Conservation (phyloP, 2,888 invertebrate species). For the Atrina japonica region DNA sequence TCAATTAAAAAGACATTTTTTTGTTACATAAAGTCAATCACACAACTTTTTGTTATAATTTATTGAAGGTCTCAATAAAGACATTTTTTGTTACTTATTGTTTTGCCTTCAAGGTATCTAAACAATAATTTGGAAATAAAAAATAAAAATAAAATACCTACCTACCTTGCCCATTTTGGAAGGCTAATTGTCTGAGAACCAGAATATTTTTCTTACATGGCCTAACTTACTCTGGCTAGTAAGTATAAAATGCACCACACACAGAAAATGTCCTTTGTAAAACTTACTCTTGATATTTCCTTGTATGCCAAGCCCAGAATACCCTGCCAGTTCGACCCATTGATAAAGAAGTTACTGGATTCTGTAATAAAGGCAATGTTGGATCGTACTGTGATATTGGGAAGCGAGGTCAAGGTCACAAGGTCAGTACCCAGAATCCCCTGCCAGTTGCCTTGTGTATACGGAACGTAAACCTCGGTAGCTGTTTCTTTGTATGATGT, state of each 20-base stretch:
- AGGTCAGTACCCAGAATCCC: slow-evolving; percentile 82
- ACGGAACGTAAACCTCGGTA: slow-evolving; percentile 80
- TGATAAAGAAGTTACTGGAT: slow-evolving; percentile 84
- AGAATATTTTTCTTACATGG: background rate
- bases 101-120: no score
- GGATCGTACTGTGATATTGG: slow-evolving; percentile 80
- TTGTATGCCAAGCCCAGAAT: slow-evolving; percentile 84
- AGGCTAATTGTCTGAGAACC: no score
- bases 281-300: slow-evolving; percentile 73
- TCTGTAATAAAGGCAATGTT: slow-evolving; percentile 84
- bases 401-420: slow-evolving; percentile 80
- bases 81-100: no score
- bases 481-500: slow-evolving; percentile 79
- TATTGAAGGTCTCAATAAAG: no score
- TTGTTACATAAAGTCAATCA: no score
- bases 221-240: no score
- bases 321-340: slow-evolving; percentile 85
- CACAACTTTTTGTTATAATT: no score
- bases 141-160: no score
- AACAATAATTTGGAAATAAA: no score
- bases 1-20: no score
- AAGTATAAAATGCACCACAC: background rate
- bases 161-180: no score
- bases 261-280: background rate
- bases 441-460: slow-evolving; percentile 85